A percentile compares a stretch with the other conserved stretches of the same genome.
phyloP scores from a whole-genome alignment of 2,888 invertebrate species.

The Parnassius apollo region DNA sequence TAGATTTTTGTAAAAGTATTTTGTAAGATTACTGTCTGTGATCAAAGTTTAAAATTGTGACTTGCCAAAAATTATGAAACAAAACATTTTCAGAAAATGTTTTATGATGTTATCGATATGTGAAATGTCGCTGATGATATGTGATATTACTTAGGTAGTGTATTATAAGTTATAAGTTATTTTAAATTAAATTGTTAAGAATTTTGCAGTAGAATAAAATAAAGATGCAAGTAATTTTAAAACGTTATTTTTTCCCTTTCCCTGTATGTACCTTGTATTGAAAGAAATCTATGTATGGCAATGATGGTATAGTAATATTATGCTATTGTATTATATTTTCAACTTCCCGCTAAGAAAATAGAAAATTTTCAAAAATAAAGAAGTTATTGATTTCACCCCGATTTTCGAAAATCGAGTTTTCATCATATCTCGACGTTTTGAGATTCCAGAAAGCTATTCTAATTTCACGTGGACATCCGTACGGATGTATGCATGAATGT shows the following conservation, averaged over 20 bases:
- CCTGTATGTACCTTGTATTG: neutral
- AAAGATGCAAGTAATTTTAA: slow-evolving; percentile 8
- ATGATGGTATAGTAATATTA: too few species aligned
- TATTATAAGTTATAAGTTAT: slow-evolving; percentile 15
- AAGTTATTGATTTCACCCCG: too few species aligned
- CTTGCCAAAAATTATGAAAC: slow-evolving; percentile 42
- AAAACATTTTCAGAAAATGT: slow-evolving; percentile 36
- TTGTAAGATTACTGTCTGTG: slow-evolving; percentile 19
- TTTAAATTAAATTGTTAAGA: slow-evolving; percentile 18
- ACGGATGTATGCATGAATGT: too few species aligned
- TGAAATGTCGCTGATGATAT: slow-evolving; percentile 67
- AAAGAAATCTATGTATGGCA: neutral
- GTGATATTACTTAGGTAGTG: slow-evolving; percentile 71
- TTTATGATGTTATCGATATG: slow-evolving; percentile 15
- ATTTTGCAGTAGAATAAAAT: slow-evolving; percentile 26
- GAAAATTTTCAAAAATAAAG: too few species aligned
- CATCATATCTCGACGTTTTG: too few species aligned
- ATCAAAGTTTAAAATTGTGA: slow-evolving; percentile 29
- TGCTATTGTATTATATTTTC: too few species aligned
- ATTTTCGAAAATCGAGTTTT: too few species aligned
- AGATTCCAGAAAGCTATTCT: too few species aligned
- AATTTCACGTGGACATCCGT: too few species aligned
- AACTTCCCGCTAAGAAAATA: too few species aligned
- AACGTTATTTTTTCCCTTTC: neutral
- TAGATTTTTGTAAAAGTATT: neutral